phyloP scores from a whole-genome alignment of 2,113 vertebrate genomes.

The Heliornis fulica region DNA sequence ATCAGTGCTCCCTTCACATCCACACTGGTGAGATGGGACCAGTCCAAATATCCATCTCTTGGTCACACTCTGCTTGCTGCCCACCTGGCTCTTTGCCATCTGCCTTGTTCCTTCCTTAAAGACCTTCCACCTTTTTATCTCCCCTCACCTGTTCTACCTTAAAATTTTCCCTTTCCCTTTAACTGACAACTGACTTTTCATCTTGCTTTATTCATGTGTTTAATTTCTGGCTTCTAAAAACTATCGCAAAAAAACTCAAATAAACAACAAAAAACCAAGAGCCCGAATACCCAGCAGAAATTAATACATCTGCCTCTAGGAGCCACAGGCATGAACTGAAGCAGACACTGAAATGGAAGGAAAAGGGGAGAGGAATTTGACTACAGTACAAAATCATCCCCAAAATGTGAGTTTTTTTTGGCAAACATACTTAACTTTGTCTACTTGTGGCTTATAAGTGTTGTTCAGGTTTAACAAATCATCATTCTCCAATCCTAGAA shows the following conservation, averaged over 20 bases:
- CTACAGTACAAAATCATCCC: background rate
- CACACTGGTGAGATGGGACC: fast-evolving
- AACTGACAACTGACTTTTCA: background rate
- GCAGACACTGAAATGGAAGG: background rate
- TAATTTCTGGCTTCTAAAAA: background rate
- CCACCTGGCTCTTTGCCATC: background rate
- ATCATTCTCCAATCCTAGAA: background rate
- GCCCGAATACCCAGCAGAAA: background rate
- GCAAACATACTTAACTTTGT: background rate
- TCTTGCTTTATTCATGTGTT: background rate
- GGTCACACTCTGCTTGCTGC: fast-evolving
- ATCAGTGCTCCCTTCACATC: fast-evolving
- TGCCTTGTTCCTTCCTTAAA: background rate
- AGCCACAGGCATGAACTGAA: background rate
- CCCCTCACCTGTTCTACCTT: fast-evolving
- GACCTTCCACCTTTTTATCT: background rate
- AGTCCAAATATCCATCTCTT: background rate
- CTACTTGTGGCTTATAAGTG: background rate
- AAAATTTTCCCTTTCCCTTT: background rate
- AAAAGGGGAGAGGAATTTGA: background rate
- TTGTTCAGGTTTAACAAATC: background rate
- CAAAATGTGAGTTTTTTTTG: background rate
- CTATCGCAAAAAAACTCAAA: fast-evolving
- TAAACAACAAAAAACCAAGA: background rate
- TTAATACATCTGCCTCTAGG: background rate